phyloP scores from a whole-genome alignment of 2,113 vertebrate species.

The Cardinalis cardinalis region DNA sequence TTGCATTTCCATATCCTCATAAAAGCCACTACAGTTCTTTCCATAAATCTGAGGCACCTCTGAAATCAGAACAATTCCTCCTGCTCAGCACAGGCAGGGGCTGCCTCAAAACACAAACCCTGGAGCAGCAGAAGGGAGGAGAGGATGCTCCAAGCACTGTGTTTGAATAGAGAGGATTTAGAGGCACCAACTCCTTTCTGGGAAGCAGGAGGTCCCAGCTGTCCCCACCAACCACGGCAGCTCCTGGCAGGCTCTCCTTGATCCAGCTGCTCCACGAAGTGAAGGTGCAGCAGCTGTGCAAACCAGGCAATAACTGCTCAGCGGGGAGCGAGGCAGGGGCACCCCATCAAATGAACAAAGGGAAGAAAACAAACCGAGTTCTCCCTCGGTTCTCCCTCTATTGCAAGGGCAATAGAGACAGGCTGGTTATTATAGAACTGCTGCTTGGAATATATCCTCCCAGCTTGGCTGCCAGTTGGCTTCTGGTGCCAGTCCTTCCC shows the following conservation, averaged over 20 bases:
- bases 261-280: not conserved
- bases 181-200: not conserved
- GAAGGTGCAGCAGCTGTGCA: conserved; percentile 16
- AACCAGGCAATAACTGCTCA: conserved; percentile 7
- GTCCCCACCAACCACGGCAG: fast-evolving
- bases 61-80: not conserved
- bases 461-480: not conserved
- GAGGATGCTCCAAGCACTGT: not conserved
- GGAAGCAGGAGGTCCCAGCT: not conserved
- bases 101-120: not conserved
- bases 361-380: not conserved
- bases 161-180: not conserved
- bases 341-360: conserved; percentile 1
- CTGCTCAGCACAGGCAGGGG: not conserved
- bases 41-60: conserved; percentile 12
- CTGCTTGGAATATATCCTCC: not conserved
- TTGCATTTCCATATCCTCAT: conserved; percentile 5
- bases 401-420: not conserved
- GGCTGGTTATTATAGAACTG: not conserved
- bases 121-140: not conserved
- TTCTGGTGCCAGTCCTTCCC: not conserved
- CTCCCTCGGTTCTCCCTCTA: too few relatives aligned
- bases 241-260: not conserved
- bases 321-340: not conserved
- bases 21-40: not conserved